Evolutionary conservation across 2,797 vertebrate genomes (phyloP), one percentile per base, ranked within the genome.

Genomic region (Parauchenoglanis punctatus): DNA sequence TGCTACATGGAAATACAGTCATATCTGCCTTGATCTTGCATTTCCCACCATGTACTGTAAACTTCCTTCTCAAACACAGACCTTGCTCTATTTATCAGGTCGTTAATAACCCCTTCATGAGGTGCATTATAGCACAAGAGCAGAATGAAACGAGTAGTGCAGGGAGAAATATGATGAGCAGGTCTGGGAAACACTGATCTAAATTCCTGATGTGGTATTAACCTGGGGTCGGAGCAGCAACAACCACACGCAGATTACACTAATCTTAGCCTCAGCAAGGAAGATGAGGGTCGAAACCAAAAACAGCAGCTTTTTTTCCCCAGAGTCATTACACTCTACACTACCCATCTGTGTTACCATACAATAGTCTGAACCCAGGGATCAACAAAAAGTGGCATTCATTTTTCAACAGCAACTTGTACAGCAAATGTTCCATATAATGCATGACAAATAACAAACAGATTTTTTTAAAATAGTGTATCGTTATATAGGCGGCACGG

Each of bases 211-310:
- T n/a, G 35, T 3, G 40, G 81, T 68, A 84, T 87, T 73, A 83
- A 87, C 70, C 63, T 46, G 65, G 76, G 87, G 85, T 61, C 85
- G 70, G 67, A 86, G 72, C 46, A 73, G 61, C 59, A 70, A 80
- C 44, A 63, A 84, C 81, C 40, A 63, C 67, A 76, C 52, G 54
- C 52, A 23, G 77, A 88, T 87, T 81, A 61, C 58, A 87, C 87
- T 63, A 86, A 85, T 77, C 83, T 28, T 28, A 82, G 23, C 52
- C 28, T 68, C 65, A 25, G 11, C 65, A 35, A 23, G 65, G 63
- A 52, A 83, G 28, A 56, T 49, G 44, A 82, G 81, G 44, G 49
- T 49, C 2, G 23, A 80, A 86, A 85, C 10, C 6, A 28, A 4
- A 54, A 12, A 56, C 20, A 11, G 7, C 35, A 85, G n/a, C 7